A percentile compares a stretch with the other conserved stretches of the same genome.
Conservation (phyloP, 2,797 vertebrate genomes). For the Xiphophorus birchmanni region DNA sequence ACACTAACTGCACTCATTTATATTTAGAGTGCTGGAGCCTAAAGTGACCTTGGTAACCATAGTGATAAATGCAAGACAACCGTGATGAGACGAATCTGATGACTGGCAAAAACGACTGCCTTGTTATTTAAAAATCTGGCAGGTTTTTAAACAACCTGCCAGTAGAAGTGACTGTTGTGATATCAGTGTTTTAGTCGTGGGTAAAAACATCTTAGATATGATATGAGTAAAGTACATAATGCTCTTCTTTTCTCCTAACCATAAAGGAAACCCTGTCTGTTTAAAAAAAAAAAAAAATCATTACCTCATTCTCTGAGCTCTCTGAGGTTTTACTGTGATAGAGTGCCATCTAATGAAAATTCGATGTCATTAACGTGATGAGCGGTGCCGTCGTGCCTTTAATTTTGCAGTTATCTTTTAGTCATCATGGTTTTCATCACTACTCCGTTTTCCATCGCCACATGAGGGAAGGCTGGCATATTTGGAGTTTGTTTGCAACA, state of each 20-base stretch:
- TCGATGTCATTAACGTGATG: slow-evolving; percentile 39
- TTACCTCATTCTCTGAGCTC: neutral
- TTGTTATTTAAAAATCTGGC: neutral
- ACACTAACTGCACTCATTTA: slow-evolving; percentile 43
- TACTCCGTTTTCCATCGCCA: neutral
- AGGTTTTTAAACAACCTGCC: neutral
- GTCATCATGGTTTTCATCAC: neutral
- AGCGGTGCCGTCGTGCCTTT: neutral
- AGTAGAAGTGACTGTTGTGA: neutral
- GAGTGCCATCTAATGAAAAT: slow-evolving; percentile 59
- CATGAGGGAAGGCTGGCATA: slow-evolving; percentile 19
- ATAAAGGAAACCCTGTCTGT: neutral
- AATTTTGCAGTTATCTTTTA: slow-evolving; percentile 10
- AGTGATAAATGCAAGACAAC: slow-evolving; percentile 47
- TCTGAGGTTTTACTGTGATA: slow-evolving; percentile 43
- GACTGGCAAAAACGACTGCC: neutral
- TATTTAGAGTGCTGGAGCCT: slow-evolving; percentile 54
- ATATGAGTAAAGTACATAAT: neutral
- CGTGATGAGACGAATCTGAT: slow-evolving; percentile 31
- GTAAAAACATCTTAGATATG: neutral
- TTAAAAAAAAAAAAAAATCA: neutral
- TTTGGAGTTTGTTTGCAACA: slow-evolving; percentile 45
- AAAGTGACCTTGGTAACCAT: slow-evolving; percentile 61
- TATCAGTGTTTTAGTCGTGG: neutral
- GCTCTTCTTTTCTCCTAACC: neutral